phyloP scores from a whole-genome alignment of 2,888 invertebrate species.

The Sphinx pinastri region DNA sequence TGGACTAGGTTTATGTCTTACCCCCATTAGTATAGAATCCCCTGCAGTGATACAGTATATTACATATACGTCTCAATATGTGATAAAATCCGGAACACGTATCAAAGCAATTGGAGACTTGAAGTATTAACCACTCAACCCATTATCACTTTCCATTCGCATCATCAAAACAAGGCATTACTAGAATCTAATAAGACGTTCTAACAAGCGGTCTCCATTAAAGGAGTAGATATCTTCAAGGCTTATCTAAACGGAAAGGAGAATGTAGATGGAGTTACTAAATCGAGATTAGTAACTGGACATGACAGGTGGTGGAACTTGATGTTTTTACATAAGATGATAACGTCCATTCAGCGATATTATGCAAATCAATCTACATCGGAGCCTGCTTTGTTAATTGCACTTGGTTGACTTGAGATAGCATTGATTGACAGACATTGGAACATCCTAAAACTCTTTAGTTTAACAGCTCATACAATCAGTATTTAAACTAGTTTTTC shows the following conservation, averaged over 20 bases:
- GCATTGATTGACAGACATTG: no score
- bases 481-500: no score
- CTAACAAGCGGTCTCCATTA: slow-evolving; percentile 17
- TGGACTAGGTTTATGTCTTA: no score
- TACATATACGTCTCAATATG: no score
- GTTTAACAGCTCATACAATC: no score
- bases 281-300: slow-evolving; percentile 13
- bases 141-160: not conserved
- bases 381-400: not conserved
- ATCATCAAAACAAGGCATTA: not conserved
- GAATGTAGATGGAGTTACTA: slow-evolving; percentile 5
- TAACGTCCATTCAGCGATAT: not conserved
- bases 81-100: no score
- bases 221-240: not conserved
- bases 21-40: no score
- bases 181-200: slow-evolving; percentile 6
- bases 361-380: slow-evolving; percentile 9
- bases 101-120: not conserved
- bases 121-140: not conserved
- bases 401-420: not conserved
- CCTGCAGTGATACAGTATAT: no score
- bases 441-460: no score
- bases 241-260: slow-evolving; percentile 3
- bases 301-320: slow-evolving; percentile 17
- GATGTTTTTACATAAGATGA: not conserved